A percentile compares a stretch with the other conserved stretches of the same genome.
phyloP scores from a whole-genome alignment of 2,888 invertebrate genomes.

The Ormyrus rosae region DNA sequence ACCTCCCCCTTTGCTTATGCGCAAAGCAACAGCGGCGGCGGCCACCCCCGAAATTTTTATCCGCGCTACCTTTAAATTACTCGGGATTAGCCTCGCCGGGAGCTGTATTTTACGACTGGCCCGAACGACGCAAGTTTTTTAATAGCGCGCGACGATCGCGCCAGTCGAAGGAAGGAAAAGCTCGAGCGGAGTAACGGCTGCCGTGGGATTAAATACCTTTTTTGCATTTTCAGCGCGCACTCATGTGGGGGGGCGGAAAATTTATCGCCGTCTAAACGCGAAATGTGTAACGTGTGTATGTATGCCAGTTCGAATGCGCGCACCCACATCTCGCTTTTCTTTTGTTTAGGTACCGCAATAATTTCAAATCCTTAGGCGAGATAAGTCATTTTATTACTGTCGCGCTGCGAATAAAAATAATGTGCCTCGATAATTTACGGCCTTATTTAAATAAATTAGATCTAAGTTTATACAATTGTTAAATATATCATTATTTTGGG shows the following conservation, averaged over 20 bases:
- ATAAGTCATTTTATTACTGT: too few relatives aligned
- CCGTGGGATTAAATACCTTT: slow-evolving; percentile 58
- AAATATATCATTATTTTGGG: too few relatives aligned
- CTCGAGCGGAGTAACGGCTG: neutral
- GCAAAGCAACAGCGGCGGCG: neutral
- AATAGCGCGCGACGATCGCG: slow-evolving; percentile 57
- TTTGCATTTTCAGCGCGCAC: slow-evolving; percentile 62
- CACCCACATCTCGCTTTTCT: neutral
- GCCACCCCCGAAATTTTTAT: slow-evolving; percentile 58
- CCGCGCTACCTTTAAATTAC: slow-evolving; percentile 64
- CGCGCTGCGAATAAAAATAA: too few relatives aligned
- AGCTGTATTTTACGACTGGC: slow-evolving; percentile 66
- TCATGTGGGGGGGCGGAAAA: slow-evolving; percentile 18
- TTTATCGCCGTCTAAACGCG: slow-evolving; percentile 53
- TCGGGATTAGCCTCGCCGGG: slow-evolving; percentile 61
- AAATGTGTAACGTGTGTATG: slow-evolving; percentile 14
- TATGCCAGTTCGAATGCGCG: neutral
- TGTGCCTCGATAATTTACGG: too few relatives aligned
- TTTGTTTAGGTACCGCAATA: neutral
- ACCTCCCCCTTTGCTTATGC: slow-evolving; percentile 29
- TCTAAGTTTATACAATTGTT: too few relatives aligned
- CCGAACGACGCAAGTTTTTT: slow-evolving; percentile 65
- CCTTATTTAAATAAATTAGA: too few relatives aligned
- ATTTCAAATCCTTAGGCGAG: too few relatives aligned
- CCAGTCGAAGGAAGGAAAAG: neutral